A percentile compares a stretch with the other conserved stretches of the same genome.
These are phyloP conservation scores for Caracal caracal DNA, from an alignment of 2,113 vertebrate genomes.

Conservation along the genomic window DNA sequence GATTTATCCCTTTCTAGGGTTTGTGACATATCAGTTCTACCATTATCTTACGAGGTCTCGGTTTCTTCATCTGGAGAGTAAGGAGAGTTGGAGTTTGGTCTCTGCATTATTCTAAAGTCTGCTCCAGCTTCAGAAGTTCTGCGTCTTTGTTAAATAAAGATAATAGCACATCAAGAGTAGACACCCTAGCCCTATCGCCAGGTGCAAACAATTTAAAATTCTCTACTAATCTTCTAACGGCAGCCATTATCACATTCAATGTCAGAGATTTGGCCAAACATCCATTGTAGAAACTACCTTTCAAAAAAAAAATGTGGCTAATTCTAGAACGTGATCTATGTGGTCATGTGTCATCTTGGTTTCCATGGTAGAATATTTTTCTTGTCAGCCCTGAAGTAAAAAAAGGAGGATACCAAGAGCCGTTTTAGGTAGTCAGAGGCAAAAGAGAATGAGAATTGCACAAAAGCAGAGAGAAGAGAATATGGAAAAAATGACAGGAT, in stretches of 20 bases:
- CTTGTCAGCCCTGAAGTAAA: neutral
- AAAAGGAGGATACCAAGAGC: neutral
- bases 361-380: neutral
- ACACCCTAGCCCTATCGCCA: neutral
- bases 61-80: neutral
- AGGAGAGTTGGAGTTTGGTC: neutral
- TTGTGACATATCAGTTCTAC: neutral
- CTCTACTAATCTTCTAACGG: neutral
- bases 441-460: neutral
- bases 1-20: neutral
- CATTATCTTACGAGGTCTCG: neutral
- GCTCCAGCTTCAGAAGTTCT: neutral
- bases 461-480: neutral
- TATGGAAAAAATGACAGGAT: too few relatives aligned
- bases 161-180: neutral
- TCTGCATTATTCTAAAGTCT: neutral
- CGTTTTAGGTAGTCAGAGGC: neutral
- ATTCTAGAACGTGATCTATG: neutral
- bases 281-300: neutral
- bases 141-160: neutral
- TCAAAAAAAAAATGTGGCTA: neutral
- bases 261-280: neutral
- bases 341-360: neutral
- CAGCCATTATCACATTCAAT: neutral
- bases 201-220: neutral